A percentile compares a stretch with the other conserved stretches of the same genome.
Evolutionary conservation across 2,113 vertebrate genomes (phyloP).

Genomic region (Penelope pileata): DNA sequence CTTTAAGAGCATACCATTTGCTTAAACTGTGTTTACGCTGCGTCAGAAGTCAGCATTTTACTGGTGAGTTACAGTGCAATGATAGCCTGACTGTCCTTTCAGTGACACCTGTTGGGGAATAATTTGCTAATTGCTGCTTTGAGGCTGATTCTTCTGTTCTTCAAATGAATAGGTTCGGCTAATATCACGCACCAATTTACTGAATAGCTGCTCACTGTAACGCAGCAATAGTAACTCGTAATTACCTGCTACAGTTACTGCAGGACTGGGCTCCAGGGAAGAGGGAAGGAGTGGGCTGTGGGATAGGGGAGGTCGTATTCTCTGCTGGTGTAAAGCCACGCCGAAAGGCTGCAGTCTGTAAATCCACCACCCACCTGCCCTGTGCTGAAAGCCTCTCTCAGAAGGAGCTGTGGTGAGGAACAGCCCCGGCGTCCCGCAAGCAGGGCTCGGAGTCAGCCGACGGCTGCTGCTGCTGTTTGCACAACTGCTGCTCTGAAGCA

Average conservation of each 20-base stretch:
- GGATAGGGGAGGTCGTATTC: not conserved
- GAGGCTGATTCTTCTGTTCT: constrained; percentile 63
- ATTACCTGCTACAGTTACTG: constrained; percentile 38
- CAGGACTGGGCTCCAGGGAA: not conserved
- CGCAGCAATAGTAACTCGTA: constrained; percentile 34
- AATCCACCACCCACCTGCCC: not conserved
- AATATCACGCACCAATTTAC: constrained; percentile 64
- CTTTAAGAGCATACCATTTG: constrained; percentile 39
- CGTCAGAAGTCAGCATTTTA: constrained; percentile 65
- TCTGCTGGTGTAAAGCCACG: not conserved
- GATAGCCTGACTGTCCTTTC: constrained; percentile 61
- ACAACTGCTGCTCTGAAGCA: not conserved
- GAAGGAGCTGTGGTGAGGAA: not conserved
- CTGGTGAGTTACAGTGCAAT: constrained; percentile 64
- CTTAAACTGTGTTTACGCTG: constrained; percentile 65
- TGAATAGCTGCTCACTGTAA: constrained; percentile 29
- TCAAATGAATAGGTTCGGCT: constrained; percentile 67
- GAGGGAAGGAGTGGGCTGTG: not conserved
- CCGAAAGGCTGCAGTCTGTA: not conserved
- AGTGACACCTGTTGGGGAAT: constrained; percentile 70
- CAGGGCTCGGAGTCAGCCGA: not conserved
- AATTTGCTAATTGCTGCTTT: constrained; percentile 79
- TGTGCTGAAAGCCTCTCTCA: not conserved
- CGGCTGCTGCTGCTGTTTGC: not conserved
- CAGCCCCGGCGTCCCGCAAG: not conserved